Evolutionary conservation across 2,888 invertebrate species (phyloP), one percentile per base, ranked within the genome.

Genomic region (Macrophya annulata): DNA sequence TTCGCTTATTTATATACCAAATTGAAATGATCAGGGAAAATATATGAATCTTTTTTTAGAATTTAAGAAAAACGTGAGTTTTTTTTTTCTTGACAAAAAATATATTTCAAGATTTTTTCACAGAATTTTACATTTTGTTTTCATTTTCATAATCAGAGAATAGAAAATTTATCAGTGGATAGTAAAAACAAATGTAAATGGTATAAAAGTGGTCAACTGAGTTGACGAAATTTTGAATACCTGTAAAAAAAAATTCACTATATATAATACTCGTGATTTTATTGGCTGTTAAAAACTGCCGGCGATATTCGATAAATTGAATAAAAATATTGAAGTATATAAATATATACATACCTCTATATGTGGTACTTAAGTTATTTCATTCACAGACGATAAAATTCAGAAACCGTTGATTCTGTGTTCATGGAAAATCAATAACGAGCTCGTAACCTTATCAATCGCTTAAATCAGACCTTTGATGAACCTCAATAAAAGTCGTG

Each of bases 401-500:
- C 62, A 12, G 25, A 62, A 10, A 25, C 10, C 10, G 31, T 3
- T 62, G 62, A 62, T 62, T 62, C 21, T 62, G 25, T 12, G 62
- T 25, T 62, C 25, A 25, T n/a, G 4, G 12, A 62, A 25, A 62
- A 62, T 62, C 62, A 21, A 62, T 62, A 25, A 25, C 62, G 1
- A 62, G 12, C 3, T 62, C 9, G 0, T 1, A 21, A 12, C 25
- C 25, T 9, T 62, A 62, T 25, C 25, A 62, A 62, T 62, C 55
- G 55, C 55, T 55, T 55, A 8, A 55, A 55, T n/a, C 17, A 55
- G n/a, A 55, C 8, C 55, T 55, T 55, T 55, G 55, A 55, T 55
- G n/a, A 55, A 55, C 55, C 55, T 55, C n/a, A 55, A 55, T 55
- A 17, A 55, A 55, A n/a, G 55, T 55, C n/a, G n/a, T n/a, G n/a